Evolutionary conservation across 1,140 invertebrate genomes (phyloP), one percentile per base, ranked within the genome.

Genomic region (Amphibalanus amphitrite): DNA sequence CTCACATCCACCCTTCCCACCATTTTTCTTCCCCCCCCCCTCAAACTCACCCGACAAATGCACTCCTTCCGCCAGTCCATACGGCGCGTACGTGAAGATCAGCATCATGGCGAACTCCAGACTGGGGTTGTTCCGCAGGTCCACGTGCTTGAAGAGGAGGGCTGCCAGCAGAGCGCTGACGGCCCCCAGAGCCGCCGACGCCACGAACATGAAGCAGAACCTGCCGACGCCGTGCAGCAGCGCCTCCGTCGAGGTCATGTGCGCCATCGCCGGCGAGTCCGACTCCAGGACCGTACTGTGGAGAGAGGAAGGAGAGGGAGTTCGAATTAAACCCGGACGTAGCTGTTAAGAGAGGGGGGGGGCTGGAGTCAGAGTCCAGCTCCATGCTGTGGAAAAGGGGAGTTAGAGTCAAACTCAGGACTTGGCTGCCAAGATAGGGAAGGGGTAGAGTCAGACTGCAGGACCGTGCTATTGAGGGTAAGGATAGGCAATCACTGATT

Each of bases 101-200:
- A 99, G 82, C 90, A 99, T 97, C 82, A 99, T 90, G 47, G 92
- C 95, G 84, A 99, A 96, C 82, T 99, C 97, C 64, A 99, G 82
- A 10, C 95, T 98, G 0, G 97, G 97, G 83, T 98, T 97, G 81
- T 97, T 97, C 64, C 96, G 84, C 25, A 99, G 83, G 82, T 99
- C 94, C 74, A 98, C 87, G 83, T 98, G 92, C 83, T 99, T 99
- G 29, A 98, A 84, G 47, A 86, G 82, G 33, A 98, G 81, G 47
- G 96, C 95, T 83, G 93, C 97, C 26, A 93, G 87, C 4, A 99
- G 82, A 26, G 95, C 97, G 84, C 95, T 97, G 25, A 91, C 83
- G 17, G 95, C 91, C n/a, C 97, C 97, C 77, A 99, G 95, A 28
- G 91, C 92, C 71, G 96, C 94, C 10, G 97, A 99, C 4, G 92